Conservation (phyloP, 2,888 invertebrate species). For the Anticlea derivata region DNA sequence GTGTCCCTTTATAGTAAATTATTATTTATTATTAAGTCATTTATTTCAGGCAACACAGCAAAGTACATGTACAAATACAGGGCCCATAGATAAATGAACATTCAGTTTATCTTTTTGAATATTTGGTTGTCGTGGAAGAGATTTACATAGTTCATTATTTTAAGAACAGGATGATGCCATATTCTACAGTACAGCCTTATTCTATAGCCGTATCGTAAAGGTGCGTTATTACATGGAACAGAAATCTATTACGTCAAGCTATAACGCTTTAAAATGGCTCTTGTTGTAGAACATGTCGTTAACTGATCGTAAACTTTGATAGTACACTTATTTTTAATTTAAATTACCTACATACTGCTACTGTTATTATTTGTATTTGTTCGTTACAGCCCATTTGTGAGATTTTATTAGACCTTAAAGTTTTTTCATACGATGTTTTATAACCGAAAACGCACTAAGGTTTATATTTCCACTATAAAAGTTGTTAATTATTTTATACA, state of each 20-base stretch:
- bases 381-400: not conserved
- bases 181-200: not conserved
- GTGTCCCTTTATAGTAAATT: no score
- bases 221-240: not conserved
- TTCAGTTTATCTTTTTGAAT: no score
- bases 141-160: not conserved
- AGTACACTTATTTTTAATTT: slow-evolving; percentile 1
- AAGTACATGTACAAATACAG: no score
- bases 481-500: no score
- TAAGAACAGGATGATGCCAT: not conserved
- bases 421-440: no score
- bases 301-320: slow-evolving; percentile 3
- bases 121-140: not conserved
- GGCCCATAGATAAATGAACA: no score
- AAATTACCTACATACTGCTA: not conserved
- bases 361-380: not conserved
- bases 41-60: no score
- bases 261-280: not conserved
- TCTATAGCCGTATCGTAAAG: not conserved
- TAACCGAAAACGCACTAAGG: no score
- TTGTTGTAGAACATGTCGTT: not conserved
- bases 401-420: not conserved
- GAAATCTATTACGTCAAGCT: slow-evolving; percentile 5
- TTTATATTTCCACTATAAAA: no score
- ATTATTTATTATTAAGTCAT: no score